phyloP scores from a whole-genome alignment of 2,797 vertebrate genomes.

The Choloepus didactylus region DNA sequence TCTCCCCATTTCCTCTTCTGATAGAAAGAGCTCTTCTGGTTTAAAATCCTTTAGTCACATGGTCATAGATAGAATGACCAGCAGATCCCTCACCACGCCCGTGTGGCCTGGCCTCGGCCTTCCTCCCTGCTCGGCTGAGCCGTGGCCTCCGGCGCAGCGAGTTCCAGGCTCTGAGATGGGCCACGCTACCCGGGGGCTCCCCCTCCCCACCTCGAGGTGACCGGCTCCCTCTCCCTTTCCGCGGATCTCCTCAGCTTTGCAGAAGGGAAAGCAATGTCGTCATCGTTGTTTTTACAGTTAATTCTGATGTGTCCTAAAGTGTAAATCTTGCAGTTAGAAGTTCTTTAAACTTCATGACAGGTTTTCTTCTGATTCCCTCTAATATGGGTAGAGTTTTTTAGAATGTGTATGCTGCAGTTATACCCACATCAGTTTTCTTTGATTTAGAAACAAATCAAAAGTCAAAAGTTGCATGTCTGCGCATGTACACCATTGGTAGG shows the following conservation, averaged over 20 bases:
- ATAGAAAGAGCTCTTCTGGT: neutral
- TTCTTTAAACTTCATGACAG: neutral
- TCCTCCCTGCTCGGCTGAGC: neutral
- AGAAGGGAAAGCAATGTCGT: neutral
- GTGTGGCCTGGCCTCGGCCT: neutral
- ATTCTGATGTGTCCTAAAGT: neutral
- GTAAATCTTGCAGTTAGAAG: slow-evolving; percentile 17
- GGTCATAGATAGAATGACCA: neutral
- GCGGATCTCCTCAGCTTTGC: neutral
- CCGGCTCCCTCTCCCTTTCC: neutral
- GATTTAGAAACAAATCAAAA: neutral
- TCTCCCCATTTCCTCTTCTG: neutral
- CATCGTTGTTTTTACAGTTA: neutral
- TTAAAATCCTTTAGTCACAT: neutral
- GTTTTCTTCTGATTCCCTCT: neutral
- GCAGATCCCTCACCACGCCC: neutral
- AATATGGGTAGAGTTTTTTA: neutral
- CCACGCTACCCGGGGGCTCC: neutral
- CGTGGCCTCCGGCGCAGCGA: neutral
- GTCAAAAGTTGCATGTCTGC: neutral
- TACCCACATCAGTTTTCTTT: slow-evolving; percentile 2
- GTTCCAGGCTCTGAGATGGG: neutral
- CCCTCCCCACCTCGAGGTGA: neutral
- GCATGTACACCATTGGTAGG: neutral
- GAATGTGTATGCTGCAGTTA: neutral